Evolutionary conservation across 2,113 vertebrate genomes (phyloP), one percentile per base, ranked within the genome.

Genomic region (Sialia sialis): DNA sequence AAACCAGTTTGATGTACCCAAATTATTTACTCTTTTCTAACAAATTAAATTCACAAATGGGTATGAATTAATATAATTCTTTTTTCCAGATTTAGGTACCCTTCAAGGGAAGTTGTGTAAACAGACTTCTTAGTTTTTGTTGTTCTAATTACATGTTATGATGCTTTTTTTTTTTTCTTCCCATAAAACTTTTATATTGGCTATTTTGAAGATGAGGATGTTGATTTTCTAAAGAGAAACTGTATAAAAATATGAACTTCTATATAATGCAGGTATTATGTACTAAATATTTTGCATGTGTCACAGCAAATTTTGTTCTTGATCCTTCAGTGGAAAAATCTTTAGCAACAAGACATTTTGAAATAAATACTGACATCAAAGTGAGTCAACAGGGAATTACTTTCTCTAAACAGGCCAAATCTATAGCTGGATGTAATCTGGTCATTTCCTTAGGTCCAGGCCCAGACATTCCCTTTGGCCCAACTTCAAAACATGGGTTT

Each of bases 1-100:
- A 95, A 83, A 85, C 52, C 83, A 76, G 80, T 95, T 88, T 68
- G 83, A 89, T 89, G 85, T 89, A 94, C 62, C 64, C 78, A 87
- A 93, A 79, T 86, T 94, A 84, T 77, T 92, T 90, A 90, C 54
- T 94, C 76, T 94, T 80, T 93, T 91, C 78, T 94, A 91, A 51
- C 90, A 93, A 94, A 83, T 94, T 84, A 72, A 88, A 58, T 64
- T 93, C 73, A 70, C 63, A 80, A 90, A 81, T 46, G n/a, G 67
- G 8, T 90, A 55, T 76, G 73, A 93, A 94, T 93, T 93, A 90
- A 85, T 91, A 76, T 34, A 25, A 70, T 59, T 91, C 32, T 67
- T 68, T 66, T 83, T 68, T 78, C 70, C 12, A 29, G 48, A 90
- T 94, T 70, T 95, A 89, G 77, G 83, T 93, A 66, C 51, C 63